Percentiles rank a stretch among this genome's conserved stretches.
phyloP scores from a whole-genome alignment of 2,113 vertebrate species.

The Esox niger region DNA sequence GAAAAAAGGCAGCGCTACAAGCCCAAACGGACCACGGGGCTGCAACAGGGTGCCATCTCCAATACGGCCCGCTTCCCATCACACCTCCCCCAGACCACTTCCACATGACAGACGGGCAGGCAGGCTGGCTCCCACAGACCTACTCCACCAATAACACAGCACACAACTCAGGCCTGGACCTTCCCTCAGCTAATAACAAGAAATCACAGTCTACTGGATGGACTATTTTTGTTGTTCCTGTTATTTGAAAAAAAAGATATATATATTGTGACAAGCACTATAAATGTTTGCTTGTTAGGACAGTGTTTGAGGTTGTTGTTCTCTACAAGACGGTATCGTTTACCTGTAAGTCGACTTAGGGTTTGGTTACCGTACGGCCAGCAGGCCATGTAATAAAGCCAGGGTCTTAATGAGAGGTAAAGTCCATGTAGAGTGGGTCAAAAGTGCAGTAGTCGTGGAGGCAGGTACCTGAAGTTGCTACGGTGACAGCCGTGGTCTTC shows the following conservation, averaged over 20 bases:
- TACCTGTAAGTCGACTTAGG: no score
- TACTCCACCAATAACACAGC: slow-evolving; percentile 9
- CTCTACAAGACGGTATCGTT: no score
- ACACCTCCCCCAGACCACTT: slow-evolving; percentile 16
- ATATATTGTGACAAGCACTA: no score
- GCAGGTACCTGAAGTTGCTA: background rate
- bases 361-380: no score
- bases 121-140: background rate
- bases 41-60: slow-evolving; percentile 38
- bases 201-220: background rate
- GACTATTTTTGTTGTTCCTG: no score
- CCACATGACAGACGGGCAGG: slow-evolving; percentile 3
- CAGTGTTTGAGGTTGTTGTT: no score
- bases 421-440: no score
- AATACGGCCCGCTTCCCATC: slow-evolving; percentile 32
- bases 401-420: no score
- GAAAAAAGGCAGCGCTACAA: slow-evolving; percentile 65
- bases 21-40: slow-evolving; percentile 40
- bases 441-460: no score
- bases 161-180: background rate
- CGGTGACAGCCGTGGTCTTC: slow-evolving; percentile 47
- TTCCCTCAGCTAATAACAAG: background rate
- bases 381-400: no score
- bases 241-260: no score
- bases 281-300: no score